These are phyloP conservation scores for Psittacula derbiana DNA, from an alignment of 2,797 vertebrate genomes.

Conservation along the genomic window DNA sequence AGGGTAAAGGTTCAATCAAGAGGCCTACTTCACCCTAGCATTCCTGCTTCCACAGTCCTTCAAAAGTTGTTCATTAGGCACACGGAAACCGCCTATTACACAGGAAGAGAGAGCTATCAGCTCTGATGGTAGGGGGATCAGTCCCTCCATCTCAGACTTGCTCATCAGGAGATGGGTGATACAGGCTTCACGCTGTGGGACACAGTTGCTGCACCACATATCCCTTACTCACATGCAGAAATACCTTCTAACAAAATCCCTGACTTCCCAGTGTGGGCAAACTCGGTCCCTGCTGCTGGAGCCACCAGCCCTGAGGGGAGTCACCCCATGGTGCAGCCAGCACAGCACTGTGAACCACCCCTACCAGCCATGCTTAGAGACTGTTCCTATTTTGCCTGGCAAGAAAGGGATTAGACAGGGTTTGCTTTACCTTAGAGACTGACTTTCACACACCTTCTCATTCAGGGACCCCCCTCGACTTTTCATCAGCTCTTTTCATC, in stretches of 20 bases:
- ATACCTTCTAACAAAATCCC: not conserved
- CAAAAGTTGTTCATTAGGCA: fast-evolving
- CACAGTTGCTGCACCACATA: not conserved
- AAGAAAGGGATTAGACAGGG: not conserved
- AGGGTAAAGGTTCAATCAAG: not conserved
- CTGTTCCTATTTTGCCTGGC: not conserved
- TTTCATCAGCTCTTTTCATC: not conserved
- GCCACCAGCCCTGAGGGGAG: not conserved
- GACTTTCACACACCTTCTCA: not conserved
- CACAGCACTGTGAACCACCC: not conserved
- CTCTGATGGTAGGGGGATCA: fast-evolving
- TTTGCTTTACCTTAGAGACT: not conserved
- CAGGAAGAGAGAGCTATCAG: not conserved
- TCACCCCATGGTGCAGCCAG: fast-evolving
- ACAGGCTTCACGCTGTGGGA: fast-evolving
- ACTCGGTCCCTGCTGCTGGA: not conserved
- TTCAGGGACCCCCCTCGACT: not conserved
- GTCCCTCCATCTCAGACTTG: not conserved
- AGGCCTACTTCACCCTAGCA: not conserved
- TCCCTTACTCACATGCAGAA: fast-evolving
- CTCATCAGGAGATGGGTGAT: not conserved
- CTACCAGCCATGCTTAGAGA: not conserved
- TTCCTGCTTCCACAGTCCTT: not conserved
- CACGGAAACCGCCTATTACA: not conserved
- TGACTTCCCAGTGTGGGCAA: not conserved